Percentiles rank a stretch among this genome's conserved stretches.
Conservation (phyloP, 2,888 invertebrate genomes). For the Papilio protenor region DNA sequence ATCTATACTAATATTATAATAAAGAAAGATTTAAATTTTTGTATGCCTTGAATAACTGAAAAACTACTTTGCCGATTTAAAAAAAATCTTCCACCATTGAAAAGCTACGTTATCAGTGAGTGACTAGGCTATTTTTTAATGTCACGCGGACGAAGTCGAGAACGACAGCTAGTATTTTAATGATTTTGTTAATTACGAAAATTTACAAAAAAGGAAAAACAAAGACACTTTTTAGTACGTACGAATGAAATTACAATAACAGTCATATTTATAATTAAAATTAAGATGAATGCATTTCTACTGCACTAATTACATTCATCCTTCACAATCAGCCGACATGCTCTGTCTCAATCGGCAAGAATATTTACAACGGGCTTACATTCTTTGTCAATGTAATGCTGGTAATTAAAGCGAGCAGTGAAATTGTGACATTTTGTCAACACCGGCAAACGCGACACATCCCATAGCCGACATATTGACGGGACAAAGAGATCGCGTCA, state of each 20-base stretch:
- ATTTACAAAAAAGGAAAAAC: too few species aligned
- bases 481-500: slow-evolving; percentile 76
- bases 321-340: slow-evolving; percentile 15
- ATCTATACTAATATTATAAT: too few species aligned
- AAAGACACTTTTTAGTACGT: too few species aligned
- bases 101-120: too few species aligned
- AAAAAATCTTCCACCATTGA: too few species aligned
- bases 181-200: too few species aligned
- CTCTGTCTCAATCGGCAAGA: slow-evolving; percentile 26
- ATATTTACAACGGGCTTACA: slow-evolving; percentile 39
- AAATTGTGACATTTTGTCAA: slow-evolving; percentile 68
- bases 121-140: too few species aligned
- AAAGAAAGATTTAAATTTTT: too few species aligned
- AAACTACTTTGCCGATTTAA: too few species aligned
- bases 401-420: slow-evolving; percentile 51
- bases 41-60: too few species aligned
- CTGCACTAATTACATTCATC: slow-evolving; percentile 18
- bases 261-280: not conserved
- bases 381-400: slow-evolving; percentile 39
- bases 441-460: slow-evolving; percentile 61
- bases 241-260: not conserved
- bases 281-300: not conserved
- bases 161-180: too few species aligned
- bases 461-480: slow-evolving; percentile 78
- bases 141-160: too few species aligned